A percentile compares a stretch with the other conserved stretches of the same genome.
Conservation (phyloP, 2,113 vertebrate genomes). For the Silurus asotus region DNA sequence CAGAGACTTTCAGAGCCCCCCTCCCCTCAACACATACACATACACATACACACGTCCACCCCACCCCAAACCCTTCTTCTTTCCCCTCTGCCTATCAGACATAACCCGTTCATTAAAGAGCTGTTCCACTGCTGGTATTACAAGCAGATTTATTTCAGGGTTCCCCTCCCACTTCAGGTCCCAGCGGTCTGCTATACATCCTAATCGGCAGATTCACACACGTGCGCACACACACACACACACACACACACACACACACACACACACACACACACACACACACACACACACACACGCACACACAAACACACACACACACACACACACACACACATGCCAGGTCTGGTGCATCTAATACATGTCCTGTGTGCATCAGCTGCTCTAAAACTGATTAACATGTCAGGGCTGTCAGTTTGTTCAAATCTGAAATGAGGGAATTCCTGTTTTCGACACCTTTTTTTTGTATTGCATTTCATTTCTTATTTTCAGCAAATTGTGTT, state of each 20-base stretch:
- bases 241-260: slow-evolving; percentile 38
- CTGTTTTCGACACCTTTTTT: not conserved
- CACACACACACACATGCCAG: slow-evolving; percentile 34
- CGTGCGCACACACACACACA: slow-evolving; percentile 31
- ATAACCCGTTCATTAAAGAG: slow-evolving; percentile 75
- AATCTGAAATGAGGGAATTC: slow-evolving; percentile 53
- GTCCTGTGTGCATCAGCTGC: slow-evolving; percentile 66
- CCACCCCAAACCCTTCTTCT: not conserved
- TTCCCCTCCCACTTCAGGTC: slow-evolving; percentile 32
- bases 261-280: slow-evolving; percentile 37
- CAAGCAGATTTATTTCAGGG: slow-evolving; percentile 60
- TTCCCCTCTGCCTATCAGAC: not conserved
- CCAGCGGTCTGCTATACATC: slow-evolving; percentile 27
- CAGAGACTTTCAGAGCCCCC: slow-evolving; percentile 57
- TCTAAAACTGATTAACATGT: slow-evolving; percentile 74
- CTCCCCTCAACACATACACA: not conserved
- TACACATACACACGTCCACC: not conserved
- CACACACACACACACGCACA: slow-evolving; percentile 36
- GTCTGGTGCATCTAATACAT: slow-evolving; percentile 37
- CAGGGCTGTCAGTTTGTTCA: slow-evolving; percentile 65
- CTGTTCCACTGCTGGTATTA: slow-evolving; percentile 74
- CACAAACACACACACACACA: slow-evolving; percentile 43
- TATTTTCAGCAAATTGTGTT: not conserved
- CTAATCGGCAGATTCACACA: slow-evolving; percentile 46
- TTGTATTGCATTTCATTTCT: not conserved